Evolutionary conservation across 2,797 vertebrate genomes (phyloP).

Genomic region (Pipistrellus kuhlii): DNA sequence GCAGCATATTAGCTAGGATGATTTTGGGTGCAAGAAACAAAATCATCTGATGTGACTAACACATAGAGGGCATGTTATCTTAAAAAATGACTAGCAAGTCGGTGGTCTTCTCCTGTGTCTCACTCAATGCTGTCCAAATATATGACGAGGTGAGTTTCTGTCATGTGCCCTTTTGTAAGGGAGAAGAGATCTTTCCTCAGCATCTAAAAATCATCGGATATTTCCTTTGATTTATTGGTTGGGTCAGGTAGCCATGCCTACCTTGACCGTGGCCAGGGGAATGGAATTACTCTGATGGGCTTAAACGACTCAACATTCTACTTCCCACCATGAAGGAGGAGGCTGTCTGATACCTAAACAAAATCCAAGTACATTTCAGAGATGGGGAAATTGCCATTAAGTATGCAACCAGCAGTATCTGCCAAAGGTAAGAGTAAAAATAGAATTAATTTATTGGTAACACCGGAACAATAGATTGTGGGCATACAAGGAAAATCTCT

Average conservation of each 20-base stretch:
- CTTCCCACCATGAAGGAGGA: neutral
- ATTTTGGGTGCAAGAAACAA: slow-evolving; percentile 31
- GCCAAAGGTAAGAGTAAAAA: neutral
- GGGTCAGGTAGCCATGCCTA: neutral
- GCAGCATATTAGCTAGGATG: neutral
- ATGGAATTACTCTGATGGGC: neutral
- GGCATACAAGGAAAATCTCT: neutral
- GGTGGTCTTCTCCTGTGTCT: neutral
- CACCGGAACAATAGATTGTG: neutral
- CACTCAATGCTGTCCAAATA: neutral
- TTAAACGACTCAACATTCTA: neutral
- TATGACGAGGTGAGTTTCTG: neutral
- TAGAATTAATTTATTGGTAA: neutral
- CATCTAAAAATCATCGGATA: neutral
- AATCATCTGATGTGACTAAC: neutral
- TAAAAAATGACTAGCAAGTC: neutral
- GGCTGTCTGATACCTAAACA: neutral
- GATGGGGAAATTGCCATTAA: neutral
- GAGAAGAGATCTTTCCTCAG: neutral
- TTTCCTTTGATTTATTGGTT: neutral
- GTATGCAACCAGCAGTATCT: neutral
- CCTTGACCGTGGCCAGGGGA: neutral
- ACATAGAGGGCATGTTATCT: neutral
- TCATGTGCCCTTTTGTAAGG: neutral
- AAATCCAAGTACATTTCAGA: neutral